phyloP scores from a whole-genome alignment of 2,888 invertebrate genomes.

The Mamestra brassicae region DNA sequence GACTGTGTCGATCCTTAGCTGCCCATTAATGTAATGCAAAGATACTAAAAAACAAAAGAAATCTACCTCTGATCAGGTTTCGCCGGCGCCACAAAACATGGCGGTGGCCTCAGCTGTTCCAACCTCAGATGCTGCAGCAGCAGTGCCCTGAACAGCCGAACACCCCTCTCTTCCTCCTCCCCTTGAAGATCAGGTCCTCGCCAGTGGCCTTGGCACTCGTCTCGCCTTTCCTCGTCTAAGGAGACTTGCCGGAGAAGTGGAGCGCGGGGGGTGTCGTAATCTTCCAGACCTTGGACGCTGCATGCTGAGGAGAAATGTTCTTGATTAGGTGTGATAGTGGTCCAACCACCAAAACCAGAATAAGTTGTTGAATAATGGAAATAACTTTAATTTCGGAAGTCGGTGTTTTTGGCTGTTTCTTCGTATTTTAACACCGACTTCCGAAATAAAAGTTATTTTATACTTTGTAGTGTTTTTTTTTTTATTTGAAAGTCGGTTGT shows the following conservation, averaged over 20 bases:
- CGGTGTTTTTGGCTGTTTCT: no score
- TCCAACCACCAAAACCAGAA: neutral
- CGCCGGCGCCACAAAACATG: conserved; percentile 83
- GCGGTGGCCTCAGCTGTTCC: conserved; percentile 85
- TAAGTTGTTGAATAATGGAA: no score
- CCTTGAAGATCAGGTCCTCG: conserved; percentile 82
- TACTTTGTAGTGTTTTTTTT: no score
- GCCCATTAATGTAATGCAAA: no score
- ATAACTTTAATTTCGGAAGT: no score
- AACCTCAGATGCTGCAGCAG: conserved; percentile 85
- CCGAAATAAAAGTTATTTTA: no score
- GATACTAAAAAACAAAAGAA: neutral
- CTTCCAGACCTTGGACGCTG: conserved; percentile 87
- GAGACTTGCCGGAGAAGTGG: conserved; percentile 87
- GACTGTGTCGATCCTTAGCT: no score
- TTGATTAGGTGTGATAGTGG: neutral
- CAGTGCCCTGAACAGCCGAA: conserved; percentile 88
- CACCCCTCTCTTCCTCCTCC: conserved; percentile 87
- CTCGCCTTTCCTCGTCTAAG: conserved; percentile 86
- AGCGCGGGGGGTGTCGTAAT: conserved; percentile 85
- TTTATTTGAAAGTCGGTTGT: no score
- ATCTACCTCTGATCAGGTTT: conserved; percentile 82
- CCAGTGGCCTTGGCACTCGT: conserved; percentile 89
- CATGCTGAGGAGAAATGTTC: conserved; percentile 74
- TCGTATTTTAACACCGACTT: no score